phyloP scores from a whole-genome alignment of 2,888 invertebrate species.

The Lymantria monacha region DNA sequence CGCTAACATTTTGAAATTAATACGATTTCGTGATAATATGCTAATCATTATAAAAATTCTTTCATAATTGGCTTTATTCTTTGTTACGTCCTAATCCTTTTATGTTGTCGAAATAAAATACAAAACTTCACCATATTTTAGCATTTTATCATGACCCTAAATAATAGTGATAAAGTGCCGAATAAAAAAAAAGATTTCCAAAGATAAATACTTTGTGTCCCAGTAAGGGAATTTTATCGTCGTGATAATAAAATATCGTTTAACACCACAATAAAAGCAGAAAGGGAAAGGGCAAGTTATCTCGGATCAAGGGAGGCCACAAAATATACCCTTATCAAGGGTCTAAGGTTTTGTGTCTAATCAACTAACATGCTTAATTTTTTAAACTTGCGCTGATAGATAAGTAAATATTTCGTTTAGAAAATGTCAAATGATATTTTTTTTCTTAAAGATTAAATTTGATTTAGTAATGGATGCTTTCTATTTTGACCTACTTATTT shows the following conservation, averaged over 20 bases:
- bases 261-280: slow-evolving; percentile 63
- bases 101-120: slow-evolving; percentile 28
- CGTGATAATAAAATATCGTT: slow-evolving; percentile 71
- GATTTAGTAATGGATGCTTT: not conserved
- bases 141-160: slow-evolving; percentile 67
- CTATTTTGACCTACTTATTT: too few relatives aligned
- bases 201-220: slow-evolving; percentile 59
- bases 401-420: slow-evolving; percentile 6
- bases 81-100: slow-evolving; percentile 33
- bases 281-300: slow-evolving; percentile 46
- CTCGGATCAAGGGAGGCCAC: slow-evolving; percentile 49
- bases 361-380: slow-evolving; percentile 29
- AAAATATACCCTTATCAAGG: slow-evolving; percentile 42
- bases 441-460: not conserved
- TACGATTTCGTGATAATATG: not conserved
- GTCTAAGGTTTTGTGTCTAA: slow-evolving; percentile 27
- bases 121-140: slow-evolving; percentile 34
- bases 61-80: slow-evolving; percentile 17
- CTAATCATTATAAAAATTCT: slow-evolving; percentile 15
- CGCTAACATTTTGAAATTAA: not conserved
- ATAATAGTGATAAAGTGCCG: slow-evolving; percentile 71
- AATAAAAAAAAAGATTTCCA: slow-evolving; percentile 66
- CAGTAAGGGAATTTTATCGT: slow-evolving; percentile 60
- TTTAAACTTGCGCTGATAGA: slow-evolving; percentile 8
- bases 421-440: slow-evolving; percentile 2